Conservation (phyloP, 2,888 invertebrate species). For the Orchesella flavescens region DNA sequence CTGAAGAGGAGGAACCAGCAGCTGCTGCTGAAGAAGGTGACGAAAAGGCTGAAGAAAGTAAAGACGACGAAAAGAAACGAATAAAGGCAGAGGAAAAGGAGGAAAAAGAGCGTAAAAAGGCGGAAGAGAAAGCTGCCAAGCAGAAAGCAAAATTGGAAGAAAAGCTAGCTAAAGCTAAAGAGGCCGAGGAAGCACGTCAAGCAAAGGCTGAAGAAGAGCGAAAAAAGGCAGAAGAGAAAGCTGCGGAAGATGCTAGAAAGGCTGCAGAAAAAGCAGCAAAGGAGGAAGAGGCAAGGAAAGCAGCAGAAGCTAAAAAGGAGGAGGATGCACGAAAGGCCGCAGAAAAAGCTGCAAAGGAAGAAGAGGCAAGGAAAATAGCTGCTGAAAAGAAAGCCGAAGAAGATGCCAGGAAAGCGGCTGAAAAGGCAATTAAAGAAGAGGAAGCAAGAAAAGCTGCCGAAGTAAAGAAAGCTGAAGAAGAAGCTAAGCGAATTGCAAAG, state of each 20-base stretch:
- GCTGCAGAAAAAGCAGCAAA: constrained; percentile 49
- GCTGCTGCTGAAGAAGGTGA: constrained; percentile 33
- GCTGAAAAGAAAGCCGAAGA: constrained; percentile 55
- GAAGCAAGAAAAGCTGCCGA: constrained; percentile 55
- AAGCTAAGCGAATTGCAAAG: constrained; percentile 72
- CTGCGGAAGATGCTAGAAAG: constrained; percentile 45
- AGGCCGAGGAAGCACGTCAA: constrained; percentile 76
- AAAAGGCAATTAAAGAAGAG: constrained; percentile 42
- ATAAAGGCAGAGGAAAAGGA: constrained; percentile 73
- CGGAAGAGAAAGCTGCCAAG: constrained; percentile 76
- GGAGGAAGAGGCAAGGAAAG: constrained; percentile 67
- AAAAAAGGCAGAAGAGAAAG: constrained; percentile 73
- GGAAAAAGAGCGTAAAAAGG: constrained; percentile 74
- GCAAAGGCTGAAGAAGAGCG: constrained; percentile 74
- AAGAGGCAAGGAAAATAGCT: constrained; percentile 35
- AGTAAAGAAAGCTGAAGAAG: constrained; percentile 31
- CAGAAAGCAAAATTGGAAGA: constrained; percentile 67
- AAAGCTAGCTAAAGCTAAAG: constrained; percentile 61
- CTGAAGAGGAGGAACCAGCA: constrained; percentile 21
- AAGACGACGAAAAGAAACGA: constrained; percentile 63
- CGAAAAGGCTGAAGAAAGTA: constrained; percentile 30
- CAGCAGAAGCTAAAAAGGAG: constrained; percentile 42
- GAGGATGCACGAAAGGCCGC: constrained; percentile 42
- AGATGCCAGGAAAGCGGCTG: constrained; percentile 49
- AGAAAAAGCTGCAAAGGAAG: constrained; percentile 51